These are phyloP conservation scores for Leptoteleia sp. DNA, from an alignment of 1,140 invertebrate genomes.

Conservation along the genomic window DNA sequence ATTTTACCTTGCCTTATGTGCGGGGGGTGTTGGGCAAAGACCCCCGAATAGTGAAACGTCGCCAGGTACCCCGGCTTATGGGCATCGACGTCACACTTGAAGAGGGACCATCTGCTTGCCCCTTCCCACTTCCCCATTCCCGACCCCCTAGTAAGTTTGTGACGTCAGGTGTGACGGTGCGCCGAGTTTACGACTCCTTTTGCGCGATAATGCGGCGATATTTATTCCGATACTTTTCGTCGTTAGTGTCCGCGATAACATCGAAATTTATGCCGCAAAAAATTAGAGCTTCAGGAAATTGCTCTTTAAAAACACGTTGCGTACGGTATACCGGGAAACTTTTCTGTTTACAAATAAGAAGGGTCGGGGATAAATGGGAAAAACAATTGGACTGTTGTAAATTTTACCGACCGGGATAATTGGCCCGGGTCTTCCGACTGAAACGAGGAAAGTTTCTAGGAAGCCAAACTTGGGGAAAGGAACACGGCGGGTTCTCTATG, in stretches of 20 bases:
- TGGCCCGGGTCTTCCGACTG: no score
- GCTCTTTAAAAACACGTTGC: constrained; percentile 6
- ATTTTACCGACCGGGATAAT: no score
- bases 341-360: background rate
- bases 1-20: constrained; percentile 77
- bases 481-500: constrained; percentile 5
- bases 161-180: constrained; percentile 81
- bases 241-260: constrained; percentile 18
- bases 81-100: constrained; percentile 78
- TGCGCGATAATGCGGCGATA: constrained; percentile 19
- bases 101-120: constrained; percentile 79
- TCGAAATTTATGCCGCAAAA: constrained; percentile 5
- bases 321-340: no score
- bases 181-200: constrained; percentile 69
- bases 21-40: constrained; percentile 68
- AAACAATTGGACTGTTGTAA: no score
- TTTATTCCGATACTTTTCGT: constrained; percentile 5
- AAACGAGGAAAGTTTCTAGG: no score
- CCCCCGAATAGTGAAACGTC: constrained; percentile 66
- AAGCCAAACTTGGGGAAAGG: background rate
- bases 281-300: constrained; percentile 22
- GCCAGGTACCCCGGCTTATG: constrained; percentile 75
- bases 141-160: constrained; percentile 76
- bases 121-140: constrained; percentile 51
- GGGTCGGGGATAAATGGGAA: no score